Conservation (phyloP, 1,140 invertebrate species). For the Hyles euphorbiae region DNA sequence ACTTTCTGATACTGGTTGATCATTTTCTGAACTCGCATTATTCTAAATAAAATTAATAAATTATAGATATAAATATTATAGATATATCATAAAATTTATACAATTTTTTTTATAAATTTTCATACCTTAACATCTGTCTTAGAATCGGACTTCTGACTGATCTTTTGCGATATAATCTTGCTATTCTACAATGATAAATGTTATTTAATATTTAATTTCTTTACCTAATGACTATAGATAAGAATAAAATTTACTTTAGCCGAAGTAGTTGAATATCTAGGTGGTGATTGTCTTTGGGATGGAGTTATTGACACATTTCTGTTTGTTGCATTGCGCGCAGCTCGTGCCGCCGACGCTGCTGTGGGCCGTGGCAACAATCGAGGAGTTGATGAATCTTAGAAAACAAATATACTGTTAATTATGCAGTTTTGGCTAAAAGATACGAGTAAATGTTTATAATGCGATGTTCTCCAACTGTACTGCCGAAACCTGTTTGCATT, state of each 20-base stretch:
- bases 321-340: conserved; percentile 53
- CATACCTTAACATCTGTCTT: conserved; percentile 41
- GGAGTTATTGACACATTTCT: conserved; percentile 29
- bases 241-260: conserved; percentile 29
- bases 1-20: conserved; percentile 14
- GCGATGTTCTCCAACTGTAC: too few relatives aligned
- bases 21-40: conserved; percentile 30
- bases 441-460: too few relatives aligned
- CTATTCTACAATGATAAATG: not conserved
- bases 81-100: too few relatives aligned
- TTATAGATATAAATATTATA: too few relatives aligned
- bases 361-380: conserved; percentile 47
- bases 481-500: too few relatives aligned
- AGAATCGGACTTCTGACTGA: conserved; percentile 29
- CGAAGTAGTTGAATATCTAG: conserved; percentile 26
- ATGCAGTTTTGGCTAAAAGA: too few relatives aligned
- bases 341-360: conserved; percentile 55
- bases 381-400: conserved; percentile 28
- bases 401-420: too few relatives aligned
- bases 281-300: conserved; percentile 35
- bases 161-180: conserved; percentile 18
- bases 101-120: not conserved
- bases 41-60: conserved; percentile 18
- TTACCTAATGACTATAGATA: not conserved
- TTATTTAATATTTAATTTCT: not conserved